Evolutionary conservation across 2,113 vertebrate species (phyloP).

Genomic region (Lucifuga dentata): DNA sequence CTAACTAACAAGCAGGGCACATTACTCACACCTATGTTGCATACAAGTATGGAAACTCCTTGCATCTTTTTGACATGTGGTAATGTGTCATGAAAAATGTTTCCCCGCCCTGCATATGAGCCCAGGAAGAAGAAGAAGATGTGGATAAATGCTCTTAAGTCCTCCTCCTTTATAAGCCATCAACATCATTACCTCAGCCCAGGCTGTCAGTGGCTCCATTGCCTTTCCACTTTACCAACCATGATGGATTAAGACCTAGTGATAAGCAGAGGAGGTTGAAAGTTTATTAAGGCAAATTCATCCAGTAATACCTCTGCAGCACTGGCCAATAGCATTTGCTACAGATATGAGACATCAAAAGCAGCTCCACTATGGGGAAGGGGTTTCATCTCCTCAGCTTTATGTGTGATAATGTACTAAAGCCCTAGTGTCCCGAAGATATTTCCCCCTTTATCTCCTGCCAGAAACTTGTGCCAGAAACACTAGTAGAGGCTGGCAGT

Average conservation of each 20-base stretch:
- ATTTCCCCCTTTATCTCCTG: conserved; percentile 65
- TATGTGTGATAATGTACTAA: conserved; percentile 68
- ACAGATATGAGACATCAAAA: conserved; percentile 67
- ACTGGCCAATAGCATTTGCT: conserved; percentile 50
- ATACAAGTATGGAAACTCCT: neutral
- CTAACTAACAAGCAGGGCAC: neutral
- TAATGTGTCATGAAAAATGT: conserved; percentile 28
- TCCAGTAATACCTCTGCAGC: conserved; percentile 44
- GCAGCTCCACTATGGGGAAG: conserved; percentile 43
- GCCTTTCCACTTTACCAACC: conserved; percentile 32
- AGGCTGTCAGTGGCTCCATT: conserved; percentile 42
- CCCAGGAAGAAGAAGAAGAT: conserved; percentile 17
- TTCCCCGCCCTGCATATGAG: conserved; percentile 23
- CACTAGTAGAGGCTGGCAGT: conserved; percentile 46
- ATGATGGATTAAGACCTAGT: conserved; percentile 62
- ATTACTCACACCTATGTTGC: conserved; percentile 7
- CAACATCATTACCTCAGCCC: conserved; percentile 51
- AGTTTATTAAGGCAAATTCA: conserved; percentile 68
- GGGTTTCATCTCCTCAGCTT: conserved; percentile 59
- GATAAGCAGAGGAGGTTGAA: conserved; percentile 42
- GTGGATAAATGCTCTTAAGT: conserved; percentile 13
- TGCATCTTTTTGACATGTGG: conserved; percentile 19
- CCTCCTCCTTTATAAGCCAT: conserved; percentile 32
- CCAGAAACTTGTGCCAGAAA: conserved; percentile 69
- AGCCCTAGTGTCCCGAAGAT: conserved; percentile 54